Base-by-base conservation (phyloP, 2,888 invertebrate genomes). In the Cheilosia scutellata region DNA sequence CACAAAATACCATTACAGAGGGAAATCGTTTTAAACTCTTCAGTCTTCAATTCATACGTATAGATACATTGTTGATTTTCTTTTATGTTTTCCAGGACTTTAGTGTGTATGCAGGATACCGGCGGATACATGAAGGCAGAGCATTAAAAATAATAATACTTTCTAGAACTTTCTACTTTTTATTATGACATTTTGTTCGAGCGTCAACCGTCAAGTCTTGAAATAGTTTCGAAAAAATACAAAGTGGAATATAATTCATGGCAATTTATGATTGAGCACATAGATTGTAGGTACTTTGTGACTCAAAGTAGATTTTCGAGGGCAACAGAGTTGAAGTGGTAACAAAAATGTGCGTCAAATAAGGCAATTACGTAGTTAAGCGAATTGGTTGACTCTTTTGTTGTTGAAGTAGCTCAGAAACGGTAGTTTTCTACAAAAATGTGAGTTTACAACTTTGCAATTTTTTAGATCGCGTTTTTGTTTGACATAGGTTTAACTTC, bases 181-280 rank as follows among this genome's bases (percentile, higher is more conserved):
- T 55, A 31, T 31, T 55, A 55, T 29, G 55, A 13, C 27, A 7
- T 29, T 9, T 27, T 5, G 20, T 20, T 20, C 20, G 20, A 20
- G 20, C 20, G 20, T 20, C 20, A 2, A 20, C 1, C 20, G 20
- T 20, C 20, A 2, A 20, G 20, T 5, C 11, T 25, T 25, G 27
- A 27, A 27, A 51, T 51, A 51, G 27, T 51, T 51, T 29, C 27
- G 51, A 29, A 13, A 25, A 13, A 25, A 1, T 7, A 33, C 37
- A 51, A 51, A 49, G 25, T 31, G 40, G 16, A 27, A 51, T 51
- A 51, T 13, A 13, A 51, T 51, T 51, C 51, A 51, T 51, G 51
- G 51, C 13, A 51, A 27, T 51, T 51, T 51, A 47, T 7, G 13
- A 53, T 29, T 57, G 47, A 33, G 33, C 16, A 33, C 16, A 33